Conservation (phyloP, 2,113 vertebrate genomes). For the Chamaetylas fuelleborni region DNA sequence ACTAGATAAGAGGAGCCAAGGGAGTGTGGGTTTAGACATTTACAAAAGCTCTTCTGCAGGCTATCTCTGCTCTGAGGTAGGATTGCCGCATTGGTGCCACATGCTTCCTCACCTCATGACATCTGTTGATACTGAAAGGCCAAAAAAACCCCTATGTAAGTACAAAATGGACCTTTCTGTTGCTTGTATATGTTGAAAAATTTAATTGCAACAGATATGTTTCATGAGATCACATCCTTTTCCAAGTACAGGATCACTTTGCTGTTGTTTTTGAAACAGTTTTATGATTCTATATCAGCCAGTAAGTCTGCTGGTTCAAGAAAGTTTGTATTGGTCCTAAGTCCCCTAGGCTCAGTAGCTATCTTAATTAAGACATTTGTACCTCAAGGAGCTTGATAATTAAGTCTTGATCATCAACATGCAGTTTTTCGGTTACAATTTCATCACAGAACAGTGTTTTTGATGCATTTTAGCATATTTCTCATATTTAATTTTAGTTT, state of each 20-base stretch:
- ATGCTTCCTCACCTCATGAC: constrained; percentile 20
- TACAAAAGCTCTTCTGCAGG: constrained; percentile 4
- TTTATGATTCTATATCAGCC: background rate
- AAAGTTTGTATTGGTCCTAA: background rate
- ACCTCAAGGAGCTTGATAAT: background rate
- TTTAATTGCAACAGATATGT: background rate
- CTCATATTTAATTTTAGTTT: background rate
- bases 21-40: constrained; percentile 15
- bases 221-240: background rate
- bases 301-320: background rate
- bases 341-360: background rate
- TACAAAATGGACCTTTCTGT: background rate
- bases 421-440: background rate
- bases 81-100: constrained; percentile 12
- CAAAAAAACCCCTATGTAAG: background rate
- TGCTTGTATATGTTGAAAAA: background rate
- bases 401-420: background rate
- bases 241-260: background rate
- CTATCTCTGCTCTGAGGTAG: background rate
- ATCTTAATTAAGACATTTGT: background rate
- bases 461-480: background rate
- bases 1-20: constrained; percentile 14
- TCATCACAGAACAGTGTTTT: background rate
- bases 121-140: constrained; percentile 29
- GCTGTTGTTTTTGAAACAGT: background rate